These are phyloP conservation scores for Tragelaphus buxtoni DNA, from an alignment of 2,113 vertebrate species.

Conservation along the genomic window DNA sequence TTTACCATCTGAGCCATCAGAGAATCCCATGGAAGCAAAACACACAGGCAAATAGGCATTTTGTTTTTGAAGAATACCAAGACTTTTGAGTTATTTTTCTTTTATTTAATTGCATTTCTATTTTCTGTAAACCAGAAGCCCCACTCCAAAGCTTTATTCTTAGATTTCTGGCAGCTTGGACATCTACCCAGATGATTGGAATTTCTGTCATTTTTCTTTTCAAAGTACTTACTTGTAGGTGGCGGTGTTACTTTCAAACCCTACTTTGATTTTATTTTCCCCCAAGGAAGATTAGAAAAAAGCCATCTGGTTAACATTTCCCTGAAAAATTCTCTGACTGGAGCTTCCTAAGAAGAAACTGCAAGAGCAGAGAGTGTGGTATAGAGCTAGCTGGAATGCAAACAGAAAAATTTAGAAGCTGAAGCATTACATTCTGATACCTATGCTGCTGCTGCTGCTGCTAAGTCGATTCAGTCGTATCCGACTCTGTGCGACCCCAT, in stretches of 20 bases:
- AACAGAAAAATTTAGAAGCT: constrained; percentile 25
- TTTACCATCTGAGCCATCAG: background rate
- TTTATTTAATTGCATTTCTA: constrained; percentile 48
- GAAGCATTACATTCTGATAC: constrained; percentile 10
- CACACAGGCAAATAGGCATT: background rate
- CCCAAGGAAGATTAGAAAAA: constrained; percentile 62
- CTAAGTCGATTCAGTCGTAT: too few relatives aligned
- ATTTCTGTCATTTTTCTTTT: constrained; percentile 41
- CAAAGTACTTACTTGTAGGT: constrained; percentile 69
- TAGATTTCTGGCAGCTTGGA: constrained; percentile 66
- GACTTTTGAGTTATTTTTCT: constrained; percentile 53
- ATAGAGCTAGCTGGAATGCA: constrained; percentile 29
- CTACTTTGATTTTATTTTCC: constrained; percentile 66
- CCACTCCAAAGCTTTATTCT: constrained; percentile 52
- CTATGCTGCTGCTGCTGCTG: background rate
- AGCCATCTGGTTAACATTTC: constrained; percentile 68
- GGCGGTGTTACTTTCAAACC: constrained; percentile 61
- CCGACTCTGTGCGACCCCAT: too few relatives aligned
- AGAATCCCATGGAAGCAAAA: background rate
- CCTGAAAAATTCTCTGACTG: constrained; percentile 45
- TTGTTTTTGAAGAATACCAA: constrained; percentile 31
- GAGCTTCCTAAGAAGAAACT: constrained; percentile 58
- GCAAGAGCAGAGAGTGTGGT: background rate
- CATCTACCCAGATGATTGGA: constrained; percentile 60
- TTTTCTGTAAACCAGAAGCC: constrained; percentile 58